phyloP scores from a whole-genome alignment of 2,797 vertebrate species.

The Sebastolobus altivelis region DNA sequence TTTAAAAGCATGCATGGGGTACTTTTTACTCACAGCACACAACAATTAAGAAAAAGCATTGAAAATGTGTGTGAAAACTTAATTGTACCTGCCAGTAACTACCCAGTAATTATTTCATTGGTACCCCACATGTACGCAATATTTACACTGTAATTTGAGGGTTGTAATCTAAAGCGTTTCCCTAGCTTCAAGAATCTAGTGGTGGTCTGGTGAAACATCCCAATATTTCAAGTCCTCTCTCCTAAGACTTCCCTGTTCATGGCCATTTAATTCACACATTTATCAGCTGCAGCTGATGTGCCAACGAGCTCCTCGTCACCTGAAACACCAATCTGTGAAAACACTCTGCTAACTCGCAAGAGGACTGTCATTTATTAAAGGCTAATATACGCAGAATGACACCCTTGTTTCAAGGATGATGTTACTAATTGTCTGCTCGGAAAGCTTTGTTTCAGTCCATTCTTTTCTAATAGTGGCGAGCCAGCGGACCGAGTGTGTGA shows the following conservation, averaged over 20 bases:
- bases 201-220: not conserved
- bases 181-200: not conserved
- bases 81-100: not conserved
- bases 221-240: not conserved
- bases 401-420: slow-evolving; percentile 59
- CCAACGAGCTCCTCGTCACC: slow-evolving; percentile 21
- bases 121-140: too few relatives aligned
- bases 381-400: slow-evolving; percentile 46
- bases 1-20: not conserved
- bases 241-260: not conserved
- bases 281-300: slow-evolving; percentile 9
- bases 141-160: not conserved
- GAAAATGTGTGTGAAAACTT: not conserved
- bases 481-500: slow-evolving; percentile 68
- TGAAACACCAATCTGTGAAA: slow-evolving; percentile 38
- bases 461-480: slow-evolving; percentile 67
- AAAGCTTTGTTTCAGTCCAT: slow-evolving; percentile 65
- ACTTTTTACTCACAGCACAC: not conserved
- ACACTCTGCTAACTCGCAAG: slow-evolving; percentile 1
- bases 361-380: slow-evolving; percentile 57
- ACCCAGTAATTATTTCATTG: not conserved
- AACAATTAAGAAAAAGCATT: not conserved
- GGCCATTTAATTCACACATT: slow-evolving; percentile 7
- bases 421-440: slow-evolving; percentile 71
- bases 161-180: not conserved